These are phyloP conservation scores for Calameuta pallipes DNA, from an alignment of 2,888 invertebrate species.

Conservation along the genomic window DNA sequence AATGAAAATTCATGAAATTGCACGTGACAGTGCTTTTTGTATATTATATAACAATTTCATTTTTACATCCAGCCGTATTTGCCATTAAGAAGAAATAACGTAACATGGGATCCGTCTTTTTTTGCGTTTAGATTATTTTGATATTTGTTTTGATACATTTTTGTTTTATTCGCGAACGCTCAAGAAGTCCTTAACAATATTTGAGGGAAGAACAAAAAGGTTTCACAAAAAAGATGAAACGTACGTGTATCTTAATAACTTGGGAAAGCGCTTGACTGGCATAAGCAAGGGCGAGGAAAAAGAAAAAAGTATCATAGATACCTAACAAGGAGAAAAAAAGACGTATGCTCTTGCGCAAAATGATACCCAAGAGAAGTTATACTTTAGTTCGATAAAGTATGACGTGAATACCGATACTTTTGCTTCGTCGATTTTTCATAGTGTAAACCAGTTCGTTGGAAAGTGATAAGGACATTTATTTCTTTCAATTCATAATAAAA, in stretches of 20 bases:
- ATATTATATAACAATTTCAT: too few species aligned
- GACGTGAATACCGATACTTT: background rate
- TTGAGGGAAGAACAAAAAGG: background rate
- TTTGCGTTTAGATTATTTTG: background rate
- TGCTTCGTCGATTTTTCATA: background rate
- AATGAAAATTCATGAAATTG: conserved; percentile 7
- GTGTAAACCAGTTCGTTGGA: background rate
- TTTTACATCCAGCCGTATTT: too few species aligned
- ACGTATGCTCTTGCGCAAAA: too few species aligned
- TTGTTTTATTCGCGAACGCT: background rate
- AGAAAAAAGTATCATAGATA: background rate
- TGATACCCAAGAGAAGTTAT: background rate
- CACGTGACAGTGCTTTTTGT: background rate
- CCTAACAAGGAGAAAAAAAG: too few species aligned
- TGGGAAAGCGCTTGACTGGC: background rate
- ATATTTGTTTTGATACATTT: background rate
- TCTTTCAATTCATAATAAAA: background rate
- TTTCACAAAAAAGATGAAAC: background rate
- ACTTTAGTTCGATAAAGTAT: background rate
- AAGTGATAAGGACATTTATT: background rate
- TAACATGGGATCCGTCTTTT: background rate
- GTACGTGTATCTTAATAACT: background rate
- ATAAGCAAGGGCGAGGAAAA: background rate
- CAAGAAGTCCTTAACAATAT: too few species aligned
- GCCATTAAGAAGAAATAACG: too few species aligned